Evolutionary conservation across 2,797 vertebrate genomes (phyloP), one percentile per base, ranked within the genome.

Genomic region (Pampus argenteus): DNA sequence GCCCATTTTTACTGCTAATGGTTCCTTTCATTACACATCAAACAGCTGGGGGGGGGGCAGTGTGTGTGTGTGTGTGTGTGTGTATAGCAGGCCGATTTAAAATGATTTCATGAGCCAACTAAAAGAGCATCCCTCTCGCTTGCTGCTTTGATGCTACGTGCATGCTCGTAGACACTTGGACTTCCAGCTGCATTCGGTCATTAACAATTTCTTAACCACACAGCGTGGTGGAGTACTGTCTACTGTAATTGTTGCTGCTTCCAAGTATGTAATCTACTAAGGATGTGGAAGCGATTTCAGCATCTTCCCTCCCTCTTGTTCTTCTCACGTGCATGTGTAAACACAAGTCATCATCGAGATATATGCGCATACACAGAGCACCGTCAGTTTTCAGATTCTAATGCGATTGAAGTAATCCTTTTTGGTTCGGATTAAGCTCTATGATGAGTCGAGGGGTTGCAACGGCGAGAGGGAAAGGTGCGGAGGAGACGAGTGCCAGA

Each of bases 1-100:
- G 83, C 83, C 83, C 82, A 77, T 91, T 92, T 89, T 88, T 83
- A 89, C 89, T 89, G 88, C 90, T 92, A 90, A 90, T 91, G 91
- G 89, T 89, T 92, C 90, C 88, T 92, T 90, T 94, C 91, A 91
- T 93, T 93, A 92, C 91, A 90, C 88, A 94, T 94, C 91, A 93
- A 92, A 93, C 86, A 71, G 72, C 81, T 87, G 40, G 60, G 66
- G 66, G 62, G 67, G 42, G 36, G n/a, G n/a, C n/a, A n/a, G 29
- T 29, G 66, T 58, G 58, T 50, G 59, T 36, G 49, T 68, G 61
- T 71, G 73, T 82, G 44, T 65, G 50, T 60, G 51, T 40, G 36
- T 64, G 65, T 66, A 64, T 67, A 69, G 71, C 60, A n/a, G 80
- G 78, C 47, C 50, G 65, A 85, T 90, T 89, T 85, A 84, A 89